Evolutionary conservation across 2,797 vertebrate species (phyloP).

Genomic region (Salarias fasciatus): DNA sequence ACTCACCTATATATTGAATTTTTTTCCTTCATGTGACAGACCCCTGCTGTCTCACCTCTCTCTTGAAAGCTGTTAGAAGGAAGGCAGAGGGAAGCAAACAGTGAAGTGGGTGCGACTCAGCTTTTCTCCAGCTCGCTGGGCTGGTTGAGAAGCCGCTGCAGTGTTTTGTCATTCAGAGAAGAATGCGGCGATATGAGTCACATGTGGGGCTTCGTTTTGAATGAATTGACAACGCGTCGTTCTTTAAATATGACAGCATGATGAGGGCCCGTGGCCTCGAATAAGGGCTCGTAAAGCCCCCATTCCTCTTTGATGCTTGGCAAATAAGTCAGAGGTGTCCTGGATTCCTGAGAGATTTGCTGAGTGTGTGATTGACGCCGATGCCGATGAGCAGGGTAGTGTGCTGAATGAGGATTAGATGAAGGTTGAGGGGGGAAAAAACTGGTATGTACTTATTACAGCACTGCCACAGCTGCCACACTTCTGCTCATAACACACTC

Average conservation of each 20-base stretch:
- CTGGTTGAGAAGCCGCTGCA: conserved; percentile 22
- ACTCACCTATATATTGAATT: too few relatives aligned
- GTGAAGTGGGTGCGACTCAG: conserved; percentile 20
- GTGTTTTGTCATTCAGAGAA: conserved; percentile 23
- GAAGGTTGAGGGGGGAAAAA: conserved; percentile 33
- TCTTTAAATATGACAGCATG: conserved; percentile 10
- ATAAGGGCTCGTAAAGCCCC: conserved; percentile 11
- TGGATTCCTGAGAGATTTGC: conserved; percentile 30
- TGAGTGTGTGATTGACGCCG: conserved; percentile 1
- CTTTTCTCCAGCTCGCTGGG: conserved; percentile 2
- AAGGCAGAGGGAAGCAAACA: conserved; percentile 35
- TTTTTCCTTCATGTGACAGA: neutral
- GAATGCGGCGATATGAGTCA: conserved; percentile 27
- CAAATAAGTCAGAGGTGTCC: conserved; percentile 46
- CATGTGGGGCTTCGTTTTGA: conserved; percentile 17
- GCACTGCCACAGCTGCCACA: conserved; percentile 37
- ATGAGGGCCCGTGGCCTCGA: conserved; percentile 8
- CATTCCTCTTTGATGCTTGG: conserved; percentile 14
- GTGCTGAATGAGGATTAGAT: conserved; percentile 45
- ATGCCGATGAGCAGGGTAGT: conserved; percentile 19
- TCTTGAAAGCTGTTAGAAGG: conserved; percentile 9
- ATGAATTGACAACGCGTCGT: conserved; percentile 8
- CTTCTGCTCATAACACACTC: conserved; percentile 32
- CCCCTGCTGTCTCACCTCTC: conserved; percentile 3
- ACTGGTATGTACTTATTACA: conserved; percentile 55